Base-by-base conservation (phyloP, 2,797 vertebrate species). In the Sebastes hubbsi region DNA sequence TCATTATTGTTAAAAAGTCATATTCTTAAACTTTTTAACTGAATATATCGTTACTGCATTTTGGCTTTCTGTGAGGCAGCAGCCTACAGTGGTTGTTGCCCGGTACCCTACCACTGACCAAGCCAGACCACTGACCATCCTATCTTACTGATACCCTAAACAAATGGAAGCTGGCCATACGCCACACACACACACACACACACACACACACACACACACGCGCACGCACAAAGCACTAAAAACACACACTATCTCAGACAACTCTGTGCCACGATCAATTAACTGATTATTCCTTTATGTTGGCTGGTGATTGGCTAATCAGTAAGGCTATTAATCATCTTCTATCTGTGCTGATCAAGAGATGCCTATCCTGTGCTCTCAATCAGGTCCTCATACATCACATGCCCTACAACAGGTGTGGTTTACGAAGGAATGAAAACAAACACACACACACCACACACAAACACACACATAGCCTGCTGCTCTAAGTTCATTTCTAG, bases 251-350 rank as follows among this genome's bases (percentile, higher is more conserved):
- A n/a, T 72, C 58, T 27, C 52, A 81, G 64, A 85, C 62, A 73
- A 32, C 29, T 75, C 78, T 64, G 68, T 36, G 42, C 81, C 65
- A 80, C 74, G 88, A 95, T 96, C 94, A 94, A 94, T 94, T 95
- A 94, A 93, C 93, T 95, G 95, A 95, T 96, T 95, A 93, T 91
- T 91, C 87, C 74, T 49, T 36, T 68, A 74, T 25, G 66, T 58
- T 88, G 91, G 83, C 83, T 86, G 77, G 76, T 91, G 90, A 94
- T 94, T 93, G 85, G 89, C 87, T 93, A 89, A 95, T 94, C 94
- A 95, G 87, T 30, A 52, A 62, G 79, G 91, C 93, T 88, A 95
- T 95, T 94, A 94, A 95, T 96, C 94, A 95, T 82, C 72, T 90
- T 81, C 83, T 93, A 94, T 94, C 94, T 84, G 75, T 7, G 38